A percentile compares a stretch with the other conserved stretches of the same genome.
Conservation (phyloP, 2,797 vertebrate genomes). For the Tadarida brasiliensis region DNA sequence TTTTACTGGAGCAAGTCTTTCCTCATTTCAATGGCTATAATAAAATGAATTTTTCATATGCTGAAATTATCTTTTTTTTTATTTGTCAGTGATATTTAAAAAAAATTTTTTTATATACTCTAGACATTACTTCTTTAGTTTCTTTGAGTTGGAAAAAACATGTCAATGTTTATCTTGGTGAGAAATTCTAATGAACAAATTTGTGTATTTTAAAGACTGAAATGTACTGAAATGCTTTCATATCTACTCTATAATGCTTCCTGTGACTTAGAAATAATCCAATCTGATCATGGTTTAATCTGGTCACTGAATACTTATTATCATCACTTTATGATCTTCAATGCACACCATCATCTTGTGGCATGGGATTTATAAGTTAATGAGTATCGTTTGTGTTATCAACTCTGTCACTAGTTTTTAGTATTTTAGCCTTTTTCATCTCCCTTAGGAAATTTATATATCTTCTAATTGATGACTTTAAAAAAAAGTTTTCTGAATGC, state of each 20-base stretch:
- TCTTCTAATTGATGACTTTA: not conserved
- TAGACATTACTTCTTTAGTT: not conserved
- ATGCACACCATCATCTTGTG: not conserved
- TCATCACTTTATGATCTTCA: not conserved
- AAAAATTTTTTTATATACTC: constrained; percentile 3
- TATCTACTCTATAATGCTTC: not conserved
- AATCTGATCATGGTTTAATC: not conserved
- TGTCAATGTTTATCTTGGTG: not conserved
- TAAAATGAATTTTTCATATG: constrained; percentile 42
- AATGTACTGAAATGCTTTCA: not conserved
- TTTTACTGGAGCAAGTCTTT: constrained; percentile 35
- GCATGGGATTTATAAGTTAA: not conserved
- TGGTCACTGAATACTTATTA: not conserved
- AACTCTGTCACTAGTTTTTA: not conserved
- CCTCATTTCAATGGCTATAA: constrained; percentile 4
- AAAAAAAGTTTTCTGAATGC: not conserved
- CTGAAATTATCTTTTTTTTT: constrained; percentile 34
- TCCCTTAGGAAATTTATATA: not conserved
- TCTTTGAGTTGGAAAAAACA: constrained; percentile 40
- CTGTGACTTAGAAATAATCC: not conserved
- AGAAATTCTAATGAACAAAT: constrained; percentile 42
- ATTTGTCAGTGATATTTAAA: not conserved
- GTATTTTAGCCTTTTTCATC: not conserved
- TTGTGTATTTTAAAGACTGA: not conserved
- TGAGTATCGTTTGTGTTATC: not conserved